A percentile compares a stretch with the other conserved stretches of the same genome.
phyloP scores from a whole-genome alignment of 2,797 vertebrate genomes.

The Gymnothorax reevesii region DNA sequence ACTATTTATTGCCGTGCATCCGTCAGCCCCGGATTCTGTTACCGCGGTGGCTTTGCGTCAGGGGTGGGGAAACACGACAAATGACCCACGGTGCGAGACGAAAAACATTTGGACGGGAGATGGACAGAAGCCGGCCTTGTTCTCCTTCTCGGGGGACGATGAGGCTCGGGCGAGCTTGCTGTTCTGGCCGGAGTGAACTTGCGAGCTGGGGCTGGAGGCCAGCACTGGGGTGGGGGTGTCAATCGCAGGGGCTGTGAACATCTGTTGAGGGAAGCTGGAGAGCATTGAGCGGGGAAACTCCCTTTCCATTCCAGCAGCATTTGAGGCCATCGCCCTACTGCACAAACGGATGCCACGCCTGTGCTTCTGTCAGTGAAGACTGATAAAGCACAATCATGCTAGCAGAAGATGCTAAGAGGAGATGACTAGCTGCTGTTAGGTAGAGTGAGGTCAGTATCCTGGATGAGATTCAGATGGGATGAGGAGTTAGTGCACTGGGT shows the following conservation, averaged over 20 bases:
- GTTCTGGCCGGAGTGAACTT: neutral
- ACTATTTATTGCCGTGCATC: slow-evolving; percentile 66
- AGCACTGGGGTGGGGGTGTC: neutral
- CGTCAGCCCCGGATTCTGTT: slow-evolving; percentile 33
- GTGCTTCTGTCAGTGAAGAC: neutral
- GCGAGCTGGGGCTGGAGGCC: neutral
- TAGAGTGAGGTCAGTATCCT: neutral
- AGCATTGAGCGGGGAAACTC: neutral
- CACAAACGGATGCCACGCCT: neutral
- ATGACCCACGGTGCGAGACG: neutral
- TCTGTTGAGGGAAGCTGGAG: neutral
- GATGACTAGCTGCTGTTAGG: neutral
- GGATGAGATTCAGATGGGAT: neutral
- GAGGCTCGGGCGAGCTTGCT: neutral
- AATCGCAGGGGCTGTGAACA: neutral
- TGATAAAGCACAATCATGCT: neutral
- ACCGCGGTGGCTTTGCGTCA: neutral
- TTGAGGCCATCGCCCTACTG: slow-evolving; percentile 5
- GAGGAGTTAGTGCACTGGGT: neutral
- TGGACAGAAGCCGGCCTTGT: neutral
- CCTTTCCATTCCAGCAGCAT: neutral
- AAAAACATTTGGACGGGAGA: slow-evolving; percentile 14
- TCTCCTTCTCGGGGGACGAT: neutral
- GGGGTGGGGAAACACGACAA: neutral
- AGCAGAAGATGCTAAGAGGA: neutral